Evolutionary conservation across 2,797 vertebrate genomes (phyloP).

Genomic region (Sebastiscus tertius): DNA sequence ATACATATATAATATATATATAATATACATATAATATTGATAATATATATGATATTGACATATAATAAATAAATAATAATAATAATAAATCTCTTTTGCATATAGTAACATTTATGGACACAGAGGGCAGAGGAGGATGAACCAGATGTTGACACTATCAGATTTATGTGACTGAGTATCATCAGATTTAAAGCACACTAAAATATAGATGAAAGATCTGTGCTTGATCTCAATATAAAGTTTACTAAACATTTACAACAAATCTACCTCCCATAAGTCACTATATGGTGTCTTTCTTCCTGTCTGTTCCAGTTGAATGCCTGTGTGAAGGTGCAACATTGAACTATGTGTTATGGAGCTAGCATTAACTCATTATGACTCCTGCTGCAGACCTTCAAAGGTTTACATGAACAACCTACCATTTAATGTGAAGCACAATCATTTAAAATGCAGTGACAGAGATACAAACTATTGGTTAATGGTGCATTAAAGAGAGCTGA

Average conservation of each 20-base stretch:
- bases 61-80: no score
- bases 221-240: neutral
- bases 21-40: no score
- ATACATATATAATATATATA: no score
- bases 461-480: neutral
- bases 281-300: neutral
- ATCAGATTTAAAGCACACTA: no score
- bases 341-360: neutral
- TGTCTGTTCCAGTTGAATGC: neutral
- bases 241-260: neutral
- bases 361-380: neutral
- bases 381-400: neutral
- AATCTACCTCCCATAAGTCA: neutral
- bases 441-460: neutral
- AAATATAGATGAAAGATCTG: neutral
- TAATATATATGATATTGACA: no score
- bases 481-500: no score
- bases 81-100: no score
- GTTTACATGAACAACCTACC: neutral
- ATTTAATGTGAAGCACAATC: neutral
- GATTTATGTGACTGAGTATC: neutral
- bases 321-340: neutral
- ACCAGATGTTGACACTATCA: neutral
- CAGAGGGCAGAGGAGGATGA: neutral
- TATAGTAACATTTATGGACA: neutral